Conservation (phyloP, 2,113 vertebrate genomes). For the Eulemur rufifrons region DNA sequence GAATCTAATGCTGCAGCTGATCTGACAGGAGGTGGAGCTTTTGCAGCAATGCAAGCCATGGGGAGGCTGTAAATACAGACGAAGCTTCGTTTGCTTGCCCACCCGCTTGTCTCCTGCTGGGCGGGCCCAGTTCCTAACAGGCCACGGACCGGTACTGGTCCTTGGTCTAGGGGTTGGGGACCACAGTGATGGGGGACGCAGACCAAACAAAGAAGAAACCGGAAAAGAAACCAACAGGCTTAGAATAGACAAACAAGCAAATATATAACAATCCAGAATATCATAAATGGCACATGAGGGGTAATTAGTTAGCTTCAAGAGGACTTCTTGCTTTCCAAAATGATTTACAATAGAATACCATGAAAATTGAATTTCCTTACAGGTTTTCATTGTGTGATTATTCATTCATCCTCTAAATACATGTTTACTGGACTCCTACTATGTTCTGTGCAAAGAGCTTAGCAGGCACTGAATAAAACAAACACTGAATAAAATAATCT, state of each 20-base stretch:
- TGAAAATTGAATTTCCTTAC: constrained; percentile 50
- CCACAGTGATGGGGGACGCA: neutral
- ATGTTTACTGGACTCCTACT: neutral
- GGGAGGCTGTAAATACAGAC: no score
- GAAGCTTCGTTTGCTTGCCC: no score
- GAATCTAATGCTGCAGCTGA: no score
- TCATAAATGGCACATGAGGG: neutral
- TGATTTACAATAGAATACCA: neutral
- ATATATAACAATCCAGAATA: neutral
- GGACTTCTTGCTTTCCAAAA: constrained; percentile 5
- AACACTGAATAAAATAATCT: neutral
- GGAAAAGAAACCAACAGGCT: neutral
- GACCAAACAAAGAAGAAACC: neutral
- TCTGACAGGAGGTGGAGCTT: no score
- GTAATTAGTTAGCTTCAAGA: neutral
- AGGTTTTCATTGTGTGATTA: neutral
- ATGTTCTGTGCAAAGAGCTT: neutral
- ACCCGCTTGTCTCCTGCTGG: no score
- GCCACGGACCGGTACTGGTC: no score
- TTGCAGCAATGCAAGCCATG: no score
- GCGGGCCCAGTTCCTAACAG: no score
- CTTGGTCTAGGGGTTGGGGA: no score
- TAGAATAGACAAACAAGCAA: neutral
- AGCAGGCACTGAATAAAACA: neutral
- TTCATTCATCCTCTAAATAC: constrained; percentile 9